Evolutionary conservation across 2,113 vertebrate species (phyloP).

Genomic region (Erinaceus europaeus): DNA sequence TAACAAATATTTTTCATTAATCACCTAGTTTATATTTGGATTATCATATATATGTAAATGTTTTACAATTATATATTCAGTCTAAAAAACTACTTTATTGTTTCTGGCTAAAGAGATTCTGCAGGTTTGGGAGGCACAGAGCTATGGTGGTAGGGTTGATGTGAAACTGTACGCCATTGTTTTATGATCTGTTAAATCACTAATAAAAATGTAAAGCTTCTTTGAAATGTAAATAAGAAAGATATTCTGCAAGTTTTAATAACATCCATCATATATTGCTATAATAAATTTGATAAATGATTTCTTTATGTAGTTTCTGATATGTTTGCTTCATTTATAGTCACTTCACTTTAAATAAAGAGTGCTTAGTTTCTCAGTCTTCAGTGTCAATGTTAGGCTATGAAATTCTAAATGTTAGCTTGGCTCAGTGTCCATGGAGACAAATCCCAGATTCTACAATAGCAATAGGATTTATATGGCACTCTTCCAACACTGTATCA

Average conservation of each 20-base stretch:
- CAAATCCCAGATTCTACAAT: slow-evolving; percentile 50
- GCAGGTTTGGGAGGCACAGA: too few species aligned
- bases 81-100: too few species aligned
- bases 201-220: too few species aligned
- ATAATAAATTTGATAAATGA: not conserved
- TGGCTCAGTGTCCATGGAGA: slow-evolving; percentile 59
- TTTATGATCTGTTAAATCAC: too few species aligned
- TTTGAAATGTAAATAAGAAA: too few species aligned
- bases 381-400: slow-evolving; percentile 36
- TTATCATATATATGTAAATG: not conserved
- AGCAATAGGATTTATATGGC: slow-evolving; percentile 34
- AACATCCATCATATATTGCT: not conserved
- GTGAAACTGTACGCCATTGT: too few species aligned
- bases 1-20: not conserved
- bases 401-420: slow-evolving; percentile 53
- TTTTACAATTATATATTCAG: too few species aligned
- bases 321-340: slow-evolving; percentile 28
- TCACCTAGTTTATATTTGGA: not conserved
- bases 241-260: not conserved
- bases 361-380: not conserved
- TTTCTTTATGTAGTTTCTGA: not conserved
- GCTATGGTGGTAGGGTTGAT: too few species aligned
- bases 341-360: slow-evolving; percentile 49
- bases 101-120: not conserved
- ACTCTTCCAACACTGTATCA: slow-evolving; percentile 11